phyloP scores from a whole-genome alignment of 2,113 vertebrate species.

The Lepus europaeus region DNA sequence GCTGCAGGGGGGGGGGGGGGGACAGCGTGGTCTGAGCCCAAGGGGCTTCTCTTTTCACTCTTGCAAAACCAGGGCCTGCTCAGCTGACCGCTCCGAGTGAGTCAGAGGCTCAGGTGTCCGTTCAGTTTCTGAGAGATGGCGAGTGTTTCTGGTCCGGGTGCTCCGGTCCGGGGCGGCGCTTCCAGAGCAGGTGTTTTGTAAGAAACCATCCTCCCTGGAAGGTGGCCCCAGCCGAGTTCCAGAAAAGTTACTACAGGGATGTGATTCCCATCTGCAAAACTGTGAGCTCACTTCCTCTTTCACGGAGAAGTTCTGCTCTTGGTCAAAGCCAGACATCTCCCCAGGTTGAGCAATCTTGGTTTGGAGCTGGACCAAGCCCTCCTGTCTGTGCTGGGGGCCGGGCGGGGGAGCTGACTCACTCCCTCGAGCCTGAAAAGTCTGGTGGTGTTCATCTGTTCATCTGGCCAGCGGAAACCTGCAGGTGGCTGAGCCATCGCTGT shows the following conservation, averaged over 20 bases:
- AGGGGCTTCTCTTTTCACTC: slow-evolving; percentile 16
- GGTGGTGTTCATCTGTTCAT: background rate
- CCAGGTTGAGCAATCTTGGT: slow-evolving; percentile 50
- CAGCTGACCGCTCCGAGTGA: background rate
- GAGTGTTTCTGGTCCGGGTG: background rate
- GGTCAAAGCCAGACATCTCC: background rate
- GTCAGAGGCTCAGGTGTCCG: slow-evolving; percentile 8
- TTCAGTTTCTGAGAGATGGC: background rate
- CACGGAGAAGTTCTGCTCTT: slow-evolving; percentile 18
- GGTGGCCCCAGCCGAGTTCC: background rate
- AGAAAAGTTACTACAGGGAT: background rate
- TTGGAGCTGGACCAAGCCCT: background rate
- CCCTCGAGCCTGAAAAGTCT: background rate
- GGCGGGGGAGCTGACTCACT: background rate
- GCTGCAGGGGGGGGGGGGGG: background rate
- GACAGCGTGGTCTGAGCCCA: slow-evolving; percentile 15
- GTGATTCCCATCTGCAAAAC: background rate
- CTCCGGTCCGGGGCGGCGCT: background rate
- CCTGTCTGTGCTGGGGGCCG: background rate
- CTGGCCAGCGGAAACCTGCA: background rate
- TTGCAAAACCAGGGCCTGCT: slow-evolving; percentile 57
- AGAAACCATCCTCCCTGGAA: background rate
- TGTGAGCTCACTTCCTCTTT: slow-evolving; percentile 75
- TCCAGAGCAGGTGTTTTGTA: background rate
- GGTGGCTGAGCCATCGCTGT: background rate